Percentiles rank a stretch among this genome's conserved stretches.
Conservation (phyloP, 2,113 vertebrate species). For the Empidonax traillii region DNA sequence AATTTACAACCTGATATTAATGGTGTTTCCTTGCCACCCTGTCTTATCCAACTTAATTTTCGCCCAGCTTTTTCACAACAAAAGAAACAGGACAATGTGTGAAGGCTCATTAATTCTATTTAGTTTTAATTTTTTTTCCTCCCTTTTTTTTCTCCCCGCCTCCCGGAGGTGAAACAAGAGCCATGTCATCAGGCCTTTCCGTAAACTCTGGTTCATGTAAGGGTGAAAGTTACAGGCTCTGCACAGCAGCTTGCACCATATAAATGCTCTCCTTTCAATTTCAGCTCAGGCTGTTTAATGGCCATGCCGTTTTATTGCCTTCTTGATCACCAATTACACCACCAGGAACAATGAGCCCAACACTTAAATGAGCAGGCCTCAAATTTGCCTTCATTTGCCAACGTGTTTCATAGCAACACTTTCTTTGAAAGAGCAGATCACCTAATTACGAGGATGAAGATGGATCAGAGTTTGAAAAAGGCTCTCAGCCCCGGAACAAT, state of each 20-base stretch:
- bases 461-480: conserved; percentile 72
- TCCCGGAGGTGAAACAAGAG: conserved; percentile 79
- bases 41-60: conserved; percentile 71
- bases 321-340: conserved; percentile 79
- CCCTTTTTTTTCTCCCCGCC: conserved; percentile 64
- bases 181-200: conserved; percentile 64
- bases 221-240: conserved; percentile 73
- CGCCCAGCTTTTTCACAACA: conserved; percentile 71
- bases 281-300: conserved; percentile 58
- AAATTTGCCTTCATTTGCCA: conserved; percentile 78
- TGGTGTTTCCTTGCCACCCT: conserved; percentile 67
- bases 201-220: conserved; percentile 75
- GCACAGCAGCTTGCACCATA: conserved; percentile 33
- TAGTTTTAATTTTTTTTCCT: conserved; percentile 72
- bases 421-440: conserved; percentile 54
- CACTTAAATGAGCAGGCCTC: conserved; percentile 68
- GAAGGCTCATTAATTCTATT: conserved; percentile 84
- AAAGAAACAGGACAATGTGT: conserved; percentile 80
- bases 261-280: conserved; percentile 67
- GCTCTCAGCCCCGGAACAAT: conserved; percentile 64
- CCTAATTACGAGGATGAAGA: conserved; percentile 74
- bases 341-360: conserved; percentile 71
- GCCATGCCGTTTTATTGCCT: conserved; percentile 75
- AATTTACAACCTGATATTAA: conserved; percentile 87
- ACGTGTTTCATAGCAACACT: conserved; percentile 79